A percentile compares a stretch with the other conserved stretches of the same genome.
These are phyloP conservation scores for Lichenostomus cassidix DNA, from an alignment of 2,113 vertebrate species.

Conservation along the genomic window DNA sequence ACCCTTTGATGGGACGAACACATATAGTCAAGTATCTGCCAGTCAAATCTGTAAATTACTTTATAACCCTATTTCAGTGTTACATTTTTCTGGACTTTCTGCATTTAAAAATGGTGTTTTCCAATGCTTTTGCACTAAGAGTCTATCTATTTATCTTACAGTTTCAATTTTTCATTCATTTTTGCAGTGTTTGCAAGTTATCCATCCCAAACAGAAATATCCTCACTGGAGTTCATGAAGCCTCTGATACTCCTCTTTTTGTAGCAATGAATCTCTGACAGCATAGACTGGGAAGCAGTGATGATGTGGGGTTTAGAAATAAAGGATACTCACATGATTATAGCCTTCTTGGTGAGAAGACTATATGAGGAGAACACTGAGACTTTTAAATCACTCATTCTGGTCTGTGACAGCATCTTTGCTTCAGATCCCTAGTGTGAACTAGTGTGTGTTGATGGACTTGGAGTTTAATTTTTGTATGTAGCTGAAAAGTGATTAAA, in stretches of 20 bases:
- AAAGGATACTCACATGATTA: neutral
- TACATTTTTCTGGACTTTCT: neutral
- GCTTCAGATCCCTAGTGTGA: neutral
- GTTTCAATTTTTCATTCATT: neutral
- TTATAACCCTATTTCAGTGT: neutral
- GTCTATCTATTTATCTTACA: neutral
- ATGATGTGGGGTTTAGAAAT: neutral
- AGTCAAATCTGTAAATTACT: neutral
- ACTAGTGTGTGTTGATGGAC: neutral
- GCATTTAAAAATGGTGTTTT: neutral
- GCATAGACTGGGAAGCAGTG: neutral
- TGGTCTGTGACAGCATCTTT: neutral
- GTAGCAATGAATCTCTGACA: neutral
- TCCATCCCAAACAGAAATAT: neutral
- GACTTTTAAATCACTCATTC: neutral
- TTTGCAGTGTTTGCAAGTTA: neutral
- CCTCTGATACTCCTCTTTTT: neutral
- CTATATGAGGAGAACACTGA: neutral
- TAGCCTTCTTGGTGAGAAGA: neutral
- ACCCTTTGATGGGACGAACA: neutral
- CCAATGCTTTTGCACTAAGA: neutral
- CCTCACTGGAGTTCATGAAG: neutral
- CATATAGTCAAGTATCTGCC: neutral
- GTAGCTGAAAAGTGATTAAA: neutral
- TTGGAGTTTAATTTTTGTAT: neutral